These are phyloP conservation scores for Oscheius sp. DNA, from an alignment of 2,888 invertebrate species.

Conservation along the genomic window DNA sequence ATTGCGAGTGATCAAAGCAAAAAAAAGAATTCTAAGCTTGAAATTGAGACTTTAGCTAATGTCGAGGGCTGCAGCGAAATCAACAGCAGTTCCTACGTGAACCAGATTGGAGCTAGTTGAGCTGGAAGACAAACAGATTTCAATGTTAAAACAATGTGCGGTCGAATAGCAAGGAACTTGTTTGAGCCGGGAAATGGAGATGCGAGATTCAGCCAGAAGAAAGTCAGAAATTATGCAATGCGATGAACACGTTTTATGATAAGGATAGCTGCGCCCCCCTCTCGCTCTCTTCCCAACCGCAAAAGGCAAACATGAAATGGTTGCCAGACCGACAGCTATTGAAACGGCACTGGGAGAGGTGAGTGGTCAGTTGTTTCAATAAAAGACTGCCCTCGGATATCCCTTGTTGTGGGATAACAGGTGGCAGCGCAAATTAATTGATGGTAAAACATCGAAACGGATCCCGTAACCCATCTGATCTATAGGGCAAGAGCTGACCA, in stretches of 20 bases:
- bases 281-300: not conserved
- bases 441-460: not conserved
- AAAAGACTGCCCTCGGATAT: slow-evolving; percentile 11
- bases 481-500: no score
- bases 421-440: not conserved
- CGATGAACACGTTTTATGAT: slow-evolving; percentile 33
- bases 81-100: slow-evolving; percentile 13
- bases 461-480: no score
- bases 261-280: slow-evolving; percentile 18
- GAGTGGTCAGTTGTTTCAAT: slow-evolving; percentile 27
- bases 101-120: slow-evolving; percentile 21
- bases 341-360: slow-evolving; percentile 17
- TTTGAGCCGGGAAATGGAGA: not conserved
- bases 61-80: not conserved
- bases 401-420: slow-evolving; percentile 26
- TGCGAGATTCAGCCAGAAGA: not conserved
- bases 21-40: not conserved
- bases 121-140: slow-evolving; percentile 33
- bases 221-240: slow-evolving; percentile 7
- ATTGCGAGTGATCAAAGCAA: no score
- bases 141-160: slow-evolving; percentile 32
- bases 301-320: slow-evolving; percentile 35
- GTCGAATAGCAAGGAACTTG: slow-evolving; percentile 13
- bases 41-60: slow-evolving; percentile 2
- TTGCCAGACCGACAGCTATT: slow-evolving; percentile 17